Evolutionary conservation across 2,113 vertebrate genomes (phyloP).

Genomic region (Cavia porcellus): DNA sequence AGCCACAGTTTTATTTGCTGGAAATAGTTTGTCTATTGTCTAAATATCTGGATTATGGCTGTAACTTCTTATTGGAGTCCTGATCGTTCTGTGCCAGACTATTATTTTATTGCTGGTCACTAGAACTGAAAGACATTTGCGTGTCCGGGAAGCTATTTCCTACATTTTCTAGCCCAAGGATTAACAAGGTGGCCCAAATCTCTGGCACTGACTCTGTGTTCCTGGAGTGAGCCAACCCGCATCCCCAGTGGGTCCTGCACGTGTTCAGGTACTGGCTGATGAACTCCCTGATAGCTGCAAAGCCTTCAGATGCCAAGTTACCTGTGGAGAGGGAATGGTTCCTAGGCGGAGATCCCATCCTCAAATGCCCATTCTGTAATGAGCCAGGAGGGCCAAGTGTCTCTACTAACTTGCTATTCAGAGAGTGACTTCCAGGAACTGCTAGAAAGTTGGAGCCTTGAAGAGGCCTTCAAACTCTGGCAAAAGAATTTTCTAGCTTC

Average conservation of each 20-base stretch:
- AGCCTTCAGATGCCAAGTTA: constrained; percentile 11
- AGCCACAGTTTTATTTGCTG: background rate
- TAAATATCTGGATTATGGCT: background rate
- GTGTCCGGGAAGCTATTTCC: background rate
- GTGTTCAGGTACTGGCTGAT: background rate
- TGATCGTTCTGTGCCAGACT: background rate
- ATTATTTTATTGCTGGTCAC: background rate
- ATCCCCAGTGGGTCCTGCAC: background rate
- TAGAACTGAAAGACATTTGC: background rate
- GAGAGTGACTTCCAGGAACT: constrained; percentile 9
- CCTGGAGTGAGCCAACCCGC: background rate
- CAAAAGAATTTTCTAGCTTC: constrained; percentile 29
- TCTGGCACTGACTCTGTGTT: background rate
- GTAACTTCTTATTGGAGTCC: background rate
- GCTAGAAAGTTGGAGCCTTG: background rate
- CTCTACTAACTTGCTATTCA: background rate
- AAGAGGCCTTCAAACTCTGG: background rate
- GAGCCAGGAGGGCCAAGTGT: background rate
- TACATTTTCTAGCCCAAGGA: background rate
- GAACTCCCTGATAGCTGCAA: background rate
- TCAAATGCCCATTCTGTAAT: background rate
- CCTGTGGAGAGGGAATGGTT: background rate
- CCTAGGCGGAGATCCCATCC: background rate
- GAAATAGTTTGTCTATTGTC: background rate
- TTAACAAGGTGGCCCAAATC: background rate